Base-by-base conservation (phyloP, 2,797 vertebrate species). In the Typhlichthys subterraneus region DNA sequence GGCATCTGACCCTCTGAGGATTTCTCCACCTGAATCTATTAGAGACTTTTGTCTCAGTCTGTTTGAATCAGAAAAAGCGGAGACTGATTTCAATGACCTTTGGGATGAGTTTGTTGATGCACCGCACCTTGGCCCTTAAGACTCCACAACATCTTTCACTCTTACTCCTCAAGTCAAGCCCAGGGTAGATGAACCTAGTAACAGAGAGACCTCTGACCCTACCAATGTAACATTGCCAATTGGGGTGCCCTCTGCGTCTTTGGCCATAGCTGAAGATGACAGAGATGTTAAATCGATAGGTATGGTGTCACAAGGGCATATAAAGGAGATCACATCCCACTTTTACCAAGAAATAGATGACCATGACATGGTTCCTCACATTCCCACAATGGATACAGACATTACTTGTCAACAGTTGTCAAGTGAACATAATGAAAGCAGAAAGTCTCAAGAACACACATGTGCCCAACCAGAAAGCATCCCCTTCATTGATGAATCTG, bases 11-110 rank as follows among this genome's bases (percentile, higher is more conserved):
- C 72, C 55, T 69, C 57, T 67, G 38, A 81, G 57, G 59, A 69
- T 61, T 23, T 50, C 70, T 8, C 76, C 76, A 61, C 65, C 80
- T 45, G 51, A 87, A 75, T 80, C 60, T 45, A 75, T 89, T 42
- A 82, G 53, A 80, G 87, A 91, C 73, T 85, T 87, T 73, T 73
- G 78, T 70, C 50, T 65, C 50, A 86, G 81, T 17, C 69, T 85
- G 14, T 87, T 76, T 54, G 87, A 91, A 65, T 85, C 88, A 63
- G 80, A 87, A 19, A 77, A 82, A 69, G 82, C 81, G 63, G 86
- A 91, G 54, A 73, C 66, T 72, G 86, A 91, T 63, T 88, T 90
- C 59, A 80, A 1, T 75, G 76, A 87, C 49, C 70, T 91, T 70
- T 78, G 67, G 59, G 65, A 76, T 61, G 79, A 79, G 23, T 73